phyloP scores from a whole-genome alignment of 2,888 invertebrate genomes.

The Drosophila mulleri region DNA sequence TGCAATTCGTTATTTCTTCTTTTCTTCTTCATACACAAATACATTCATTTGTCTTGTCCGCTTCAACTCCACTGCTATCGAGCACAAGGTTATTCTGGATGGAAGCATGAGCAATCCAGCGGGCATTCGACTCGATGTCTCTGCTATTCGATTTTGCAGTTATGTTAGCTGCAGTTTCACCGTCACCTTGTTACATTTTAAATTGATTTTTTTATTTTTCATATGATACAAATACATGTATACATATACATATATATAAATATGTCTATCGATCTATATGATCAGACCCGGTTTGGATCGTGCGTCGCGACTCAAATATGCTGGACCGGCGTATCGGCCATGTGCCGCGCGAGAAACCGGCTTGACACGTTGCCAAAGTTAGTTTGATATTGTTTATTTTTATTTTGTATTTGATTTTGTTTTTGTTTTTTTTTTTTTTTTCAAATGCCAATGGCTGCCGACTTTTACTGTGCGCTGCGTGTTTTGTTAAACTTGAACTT shows the following conservation, averaged over 20 bases:
- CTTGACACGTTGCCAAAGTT: slow-evolving; percentile 77
- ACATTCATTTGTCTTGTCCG: slow-evolving; percentile 14
- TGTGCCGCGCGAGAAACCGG: slow-evolving; percentile 62
- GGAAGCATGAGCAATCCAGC: not conserved
- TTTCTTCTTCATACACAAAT: slow-evolving; percentile 14
- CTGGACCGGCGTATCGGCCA: slow-evolving; percentile 60
- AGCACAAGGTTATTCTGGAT: slow-evolving; percentile 32
- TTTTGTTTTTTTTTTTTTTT: slow-evolving; percentile 8
- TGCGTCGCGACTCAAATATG: slow-evolving; percentile 34
- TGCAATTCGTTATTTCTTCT: slow-evolving; percentile 13
- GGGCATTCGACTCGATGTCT: slow-evolving; percentile 17
- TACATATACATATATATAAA: not conserved
- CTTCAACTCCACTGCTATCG: slow-evolving; percentile 23
- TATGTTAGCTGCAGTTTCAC: slow-evolving; percentile 36
- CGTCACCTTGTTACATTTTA: slow-evolving; percentile 56
- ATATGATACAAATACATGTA: not conserved
- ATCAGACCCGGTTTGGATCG: slow-evolving; percentile 52
- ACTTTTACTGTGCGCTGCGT: slow-evolving; percentile 45
- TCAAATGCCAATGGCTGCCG: slow-evolving; percentile 63
- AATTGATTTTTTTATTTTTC: slow-evolving; percentile 44
- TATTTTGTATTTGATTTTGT: slow-evolving; percentile 2
- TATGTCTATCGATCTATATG: not conserved
- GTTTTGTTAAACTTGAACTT: slow-evolving; percentile 74
- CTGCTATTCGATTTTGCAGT: slow-evolving; percentile 27
- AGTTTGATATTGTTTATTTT: slow-evolving; percentile 33